phyloP scores from a whole-genome alignment of 1,140 invertebrate genomes.

The Sycophaga agraensis region DNA sequence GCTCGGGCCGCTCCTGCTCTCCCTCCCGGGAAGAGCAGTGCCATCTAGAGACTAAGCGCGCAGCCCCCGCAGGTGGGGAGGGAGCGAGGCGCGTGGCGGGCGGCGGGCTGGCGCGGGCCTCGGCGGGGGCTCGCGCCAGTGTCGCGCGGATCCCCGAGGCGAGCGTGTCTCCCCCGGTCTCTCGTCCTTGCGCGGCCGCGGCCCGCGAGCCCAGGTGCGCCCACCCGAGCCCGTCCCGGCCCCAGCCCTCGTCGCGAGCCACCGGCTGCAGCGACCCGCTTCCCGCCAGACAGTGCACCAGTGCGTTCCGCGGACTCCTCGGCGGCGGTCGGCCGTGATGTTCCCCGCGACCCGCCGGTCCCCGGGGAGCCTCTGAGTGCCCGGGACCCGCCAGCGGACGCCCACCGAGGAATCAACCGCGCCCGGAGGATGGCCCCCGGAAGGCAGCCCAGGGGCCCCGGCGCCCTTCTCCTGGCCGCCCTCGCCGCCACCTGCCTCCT shows the following conservation, averaged over 20 bases:
- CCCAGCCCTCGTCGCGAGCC: no score
- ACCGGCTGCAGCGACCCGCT: no score
- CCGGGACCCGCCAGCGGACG: background rate
- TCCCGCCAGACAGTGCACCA: no score
- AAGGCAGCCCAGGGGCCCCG: background rate
- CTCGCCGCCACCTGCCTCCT: background rate
- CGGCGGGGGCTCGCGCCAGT: constrained; percentile 32
- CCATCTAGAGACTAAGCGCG: constrained; percentile 31
- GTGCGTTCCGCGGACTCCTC: background rate
- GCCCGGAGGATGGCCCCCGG: constrained; percentile 4
- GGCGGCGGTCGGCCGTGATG: background rate
- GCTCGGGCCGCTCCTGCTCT: background rate
- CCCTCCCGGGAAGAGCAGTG: constrained; percentile 21
- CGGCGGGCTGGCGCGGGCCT: constrained; percentile 22
- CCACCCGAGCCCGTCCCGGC: no score
- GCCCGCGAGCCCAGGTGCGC: no score
- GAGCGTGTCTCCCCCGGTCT: constrained; percentile 14
- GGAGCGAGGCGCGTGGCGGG: background rate
- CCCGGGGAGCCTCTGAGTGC: background rate
- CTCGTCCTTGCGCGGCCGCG: no score
- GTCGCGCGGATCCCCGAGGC: constrained; percentile 39
- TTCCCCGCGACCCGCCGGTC: background rate
- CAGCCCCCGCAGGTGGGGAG: constrained; percentile 12
- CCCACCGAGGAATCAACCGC: background rate
- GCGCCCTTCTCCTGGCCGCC: background rate